Base-by-base conservation (phyloP, 1,140 invertebrate species). In the Radopholus similis region DNA sequence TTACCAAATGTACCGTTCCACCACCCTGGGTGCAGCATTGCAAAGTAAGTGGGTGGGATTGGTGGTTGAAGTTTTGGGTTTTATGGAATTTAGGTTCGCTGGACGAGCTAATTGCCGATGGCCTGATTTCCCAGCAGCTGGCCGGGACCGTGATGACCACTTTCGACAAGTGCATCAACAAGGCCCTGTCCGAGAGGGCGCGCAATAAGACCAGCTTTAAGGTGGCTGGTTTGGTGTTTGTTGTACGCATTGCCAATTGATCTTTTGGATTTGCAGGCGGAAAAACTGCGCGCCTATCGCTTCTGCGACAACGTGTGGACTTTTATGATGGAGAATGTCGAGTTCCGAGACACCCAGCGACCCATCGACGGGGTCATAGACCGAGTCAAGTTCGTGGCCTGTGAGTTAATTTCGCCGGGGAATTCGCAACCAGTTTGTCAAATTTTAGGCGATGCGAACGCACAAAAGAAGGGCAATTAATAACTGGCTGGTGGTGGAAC, bases 281-380 rank as follows among this genome's bases (percentile, higher is more conserved):
- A 91, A 37, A 95, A 95, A 87, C 85, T 99, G 68, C 95, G 95
- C 81, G 97, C 95, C 0, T 99, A 98, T 84, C 88, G 95, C 77
- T 99, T 97, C 86, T 99, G 95, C 88, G 95, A 99, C 86, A 98
- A 98, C 87, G 95, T 98, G 0, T 98, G 95, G 95, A 98, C 95
- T n/a, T 96, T 98, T 82, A 91, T 97, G 86, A 86, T 99, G 67
- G 94, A 95, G 83, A 91, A 97, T 86, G 94, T 97, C 11, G 95
- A 98, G 83, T 97, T 98, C 81, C 87, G 92, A 71, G 95, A 98
- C 85, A 90, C 93, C 0, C 26, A 62, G 13, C 90, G 90, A 84
- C 30, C 69, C 11, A 66, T 77, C 35, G 71, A 80, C 18, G 67
- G 64, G 1, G 23, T 62, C 0, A 91, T 96, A 30, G 92, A 95